Base-by-base conservation (phyloP, 1,140 invertebrate species). In the Linepithema humile region DNA sequence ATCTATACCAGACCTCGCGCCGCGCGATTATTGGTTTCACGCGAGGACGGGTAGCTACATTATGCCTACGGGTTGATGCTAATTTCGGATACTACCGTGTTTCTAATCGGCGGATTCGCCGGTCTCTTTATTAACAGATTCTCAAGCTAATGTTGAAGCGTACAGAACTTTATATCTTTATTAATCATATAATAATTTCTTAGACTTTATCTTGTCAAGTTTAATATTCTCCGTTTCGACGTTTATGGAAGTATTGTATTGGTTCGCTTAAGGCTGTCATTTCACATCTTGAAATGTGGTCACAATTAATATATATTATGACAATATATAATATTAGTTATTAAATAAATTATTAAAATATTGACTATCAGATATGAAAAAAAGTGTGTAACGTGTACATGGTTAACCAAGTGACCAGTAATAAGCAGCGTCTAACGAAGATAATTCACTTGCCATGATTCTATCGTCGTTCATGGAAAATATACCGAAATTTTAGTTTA, bases 1-100 rank as follows among this genome's bases (percentile, higher is more conserved):
- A 93, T 93, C 92, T 92, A 92, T 93, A 92, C 90, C 85, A 90
- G 91, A 93, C 89, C 88, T 90, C 85, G 90, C 83, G 85, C 90
- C 84, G 87, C 90, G 87, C 89, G 92, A 93, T 93, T 93, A 93
- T 93, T 93, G 91, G 92, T 93, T 93, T 93, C 91, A 92, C 92
- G 91, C 90, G 90, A 92, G 92, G 90, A 90, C 88, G 91, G 84
- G 90, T 91, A 92, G 92, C 91, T 91, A 91, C 91, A 91, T 92
- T 92, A 91, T 91, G 88, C 88, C 89, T 90, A 92, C 86, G 75
- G 88, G 86, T 87, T 89, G 90, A 90, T 88, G 90, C 90, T 92
- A 92, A 92, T 89, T 89, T 86, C 70, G 69, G 55, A 89, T 84
- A 88, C 78, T 80, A 35, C 35, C 84, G 78, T 83, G 69, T 85